phyloP scores from a whole-genome alignment of 1,140 invertebrate genomes.

The Caerostris darwini region DNA sequence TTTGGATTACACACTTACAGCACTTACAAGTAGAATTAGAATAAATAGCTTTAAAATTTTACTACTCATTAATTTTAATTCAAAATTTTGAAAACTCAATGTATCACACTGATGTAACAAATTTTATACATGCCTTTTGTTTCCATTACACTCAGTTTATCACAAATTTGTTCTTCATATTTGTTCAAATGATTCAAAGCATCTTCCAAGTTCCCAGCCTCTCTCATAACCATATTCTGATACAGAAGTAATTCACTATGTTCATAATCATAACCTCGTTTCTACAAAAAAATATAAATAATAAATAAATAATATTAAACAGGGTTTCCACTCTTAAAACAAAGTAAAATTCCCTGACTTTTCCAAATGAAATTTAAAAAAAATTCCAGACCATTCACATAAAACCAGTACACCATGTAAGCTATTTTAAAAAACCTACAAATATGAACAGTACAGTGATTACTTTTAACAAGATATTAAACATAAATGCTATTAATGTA shows the following conservation, averaged over 20 bases:
- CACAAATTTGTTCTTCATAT: constrained; percentile 93
- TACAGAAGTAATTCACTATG: constrained; percentile 98
- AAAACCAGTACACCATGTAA: not conserved
- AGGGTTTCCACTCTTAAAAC: not conserved
- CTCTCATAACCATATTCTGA: constrained; percentile 97
- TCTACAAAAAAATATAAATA: constrained; percentile 79
- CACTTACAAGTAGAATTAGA: no score
- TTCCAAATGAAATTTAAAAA: not conserved
- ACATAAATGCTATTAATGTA: no score
- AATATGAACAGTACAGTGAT: no score
- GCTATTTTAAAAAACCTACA: not conserved
- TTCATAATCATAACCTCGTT: constrained; percentile 95
- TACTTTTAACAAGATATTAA: no score
- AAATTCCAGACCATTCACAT: not conserved
- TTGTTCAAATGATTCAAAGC: constrained; percentile 94
- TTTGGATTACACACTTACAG: no score
- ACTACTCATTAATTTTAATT: no score
- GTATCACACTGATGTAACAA: not conserved
- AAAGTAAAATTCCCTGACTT: not conserved
- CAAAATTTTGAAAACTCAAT: no score
- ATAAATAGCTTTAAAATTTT: no score
- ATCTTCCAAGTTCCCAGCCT: constrained; percentile 91
- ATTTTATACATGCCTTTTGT: constrained; percentile 85
- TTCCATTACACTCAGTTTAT: constrained; percentile 95
- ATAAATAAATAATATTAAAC: not conserved